Evolutionary conservation across 2,888 invertebrate species (phyloP), one percentile per base, ranked within the genome.

Genomic region (Harpalus rufipes): DNA sequence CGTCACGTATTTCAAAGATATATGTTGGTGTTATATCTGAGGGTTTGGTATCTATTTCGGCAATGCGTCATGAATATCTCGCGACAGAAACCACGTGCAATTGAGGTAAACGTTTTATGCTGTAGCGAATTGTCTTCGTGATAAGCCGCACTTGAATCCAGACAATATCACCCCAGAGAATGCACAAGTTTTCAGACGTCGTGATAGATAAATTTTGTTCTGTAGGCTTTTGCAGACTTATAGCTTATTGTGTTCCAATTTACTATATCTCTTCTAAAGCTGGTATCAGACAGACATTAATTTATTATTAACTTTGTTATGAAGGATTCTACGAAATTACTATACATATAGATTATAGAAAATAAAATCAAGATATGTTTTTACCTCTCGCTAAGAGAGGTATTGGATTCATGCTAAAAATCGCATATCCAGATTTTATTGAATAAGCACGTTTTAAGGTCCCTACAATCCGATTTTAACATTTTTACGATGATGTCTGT

Each of bases 51-150:
- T 78, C 58, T 32, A 78, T 78, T 78, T 78, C 78, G 58, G 78
- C 76, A 78, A 78, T 78, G 78, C 78, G 58, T 58, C 78, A 78
- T 80, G 80, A 80, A 80, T 80, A 80, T 80, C 61, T 18, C 78
- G 25, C 32, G 16, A 25, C 61, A 10, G 16, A 16, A 58, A 61
- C 61, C 80, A 41, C 80, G 80, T 61, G 80, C 80, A 80, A 80
- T 80, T 80, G 80, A 80, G 80, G 80, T 61, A 61, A 80, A 80
- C 80, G 80, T 61, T 80, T 80, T 80, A 80, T 80, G 80, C 44
- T 80, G 80, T 80, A 80, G 16, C 61, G 80, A 80, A 80, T 80
- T 80, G 80, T 80, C 61, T 61, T 32, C 59, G 18, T 80, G 80
- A 61, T 80, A 80, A 80, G 80, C 61, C 16, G 41, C 61, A n/a